These are phyloP conservation scores for Euleptes europaea DNA, from an alignment of 2,113 vertebrate genomes.

Conservation along the genomic window DNA sequence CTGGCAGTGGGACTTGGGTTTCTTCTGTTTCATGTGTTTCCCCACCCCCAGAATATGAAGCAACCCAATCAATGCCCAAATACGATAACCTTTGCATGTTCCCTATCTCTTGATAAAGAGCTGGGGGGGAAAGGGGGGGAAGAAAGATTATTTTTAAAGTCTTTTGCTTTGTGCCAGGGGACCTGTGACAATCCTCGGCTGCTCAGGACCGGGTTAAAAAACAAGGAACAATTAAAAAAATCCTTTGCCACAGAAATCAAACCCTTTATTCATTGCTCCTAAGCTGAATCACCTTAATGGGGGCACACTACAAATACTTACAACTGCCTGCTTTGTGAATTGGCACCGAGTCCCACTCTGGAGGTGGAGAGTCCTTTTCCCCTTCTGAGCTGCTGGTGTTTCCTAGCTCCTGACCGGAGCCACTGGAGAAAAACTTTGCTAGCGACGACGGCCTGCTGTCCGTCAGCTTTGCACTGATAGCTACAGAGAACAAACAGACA, in stretches of 20 bases:
- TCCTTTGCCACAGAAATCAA: not conserved
- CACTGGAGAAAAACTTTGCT: slow-evolving; percentile 81
- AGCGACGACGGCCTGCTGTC: slow-evolving; percentile 84
- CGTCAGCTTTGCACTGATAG: slow-evolving; percentile 78
- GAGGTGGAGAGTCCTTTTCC: slow-evolving; percentile 92
- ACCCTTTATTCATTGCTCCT: not conserved
- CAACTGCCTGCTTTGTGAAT: slow-evolving; percentile 83
- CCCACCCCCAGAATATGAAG: not conserved
- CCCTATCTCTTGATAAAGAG: not conserved
- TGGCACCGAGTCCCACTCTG: slow-evolving; percentile 93
- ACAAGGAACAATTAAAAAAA: not conserved
- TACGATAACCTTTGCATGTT: not conserved
- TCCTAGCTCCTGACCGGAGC: slow-evolving; percentile 83
- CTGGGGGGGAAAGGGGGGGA: too few relatives aligned
- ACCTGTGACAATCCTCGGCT: not conserved
- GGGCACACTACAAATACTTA: slow-evolving; percentile 72
- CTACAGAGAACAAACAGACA: slow-evolving; percentile 59
- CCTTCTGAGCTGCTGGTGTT: slow-evolving; percentile 97
- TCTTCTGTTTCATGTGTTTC: not conserved
- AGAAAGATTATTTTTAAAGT: not conserved
- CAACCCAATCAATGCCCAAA: too few relatives aligned
- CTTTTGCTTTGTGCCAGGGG: not conserved
- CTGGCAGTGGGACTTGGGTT: not conserved
- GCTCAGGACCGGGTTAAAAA: not conserved
- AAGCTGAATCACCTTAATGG: not conserved